phyloP scores from a whole-genome alignment of 2,888 invertebrate species.

The Hermaeophaga mercurialis region DNA sequence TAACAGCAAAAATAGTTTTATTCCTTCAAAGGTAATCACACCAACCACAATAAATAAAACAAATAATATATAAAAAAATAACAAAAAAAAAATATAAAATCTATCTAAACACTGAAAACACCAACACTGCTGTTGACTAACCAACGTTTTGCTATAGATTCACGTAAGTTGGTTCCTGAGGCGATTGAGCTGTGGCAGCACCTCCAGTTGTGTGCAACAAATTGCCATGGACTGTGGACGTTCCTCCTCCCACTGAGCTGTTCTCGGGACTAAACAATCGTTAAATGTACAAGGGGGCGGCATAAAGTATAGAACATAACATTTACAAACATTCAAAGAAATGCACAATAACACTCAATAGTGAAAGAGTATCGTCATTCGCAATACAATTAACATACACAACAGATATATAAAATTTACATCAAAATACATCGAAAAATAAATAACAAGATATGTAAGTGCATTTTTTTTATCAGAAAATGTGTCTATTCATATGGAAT shows the following conservation, averaged over 20 bases:
- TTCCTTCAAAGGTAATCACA: too few relatives aligned
- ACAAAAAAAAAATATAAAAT: conserved; percentile 27
- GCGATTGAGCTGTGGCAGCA: conserved; percentile 66
- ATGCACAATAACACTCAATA: conserved; percentile 26
- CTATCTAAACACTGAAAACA: conserved; percentile 46
- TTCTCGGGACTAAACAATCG: conserved; percentile 60
- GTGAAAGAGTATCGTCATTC: conserved; percentile 27
- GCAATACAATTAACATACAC: conserved; percentile 37
- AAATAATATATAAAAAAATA: conserved; percentile 14
- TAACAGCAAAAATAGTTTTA: too few relatives aligned
- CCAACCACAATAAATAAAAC: conserved; percentile 11
- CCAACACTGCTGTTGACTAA: conserved; percentile 59
- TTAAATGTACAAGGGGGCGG: conserved; percentile 57
- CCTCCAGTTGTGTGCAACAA: conserved; percentile 62
- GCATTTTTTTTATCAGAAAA: conserved; percentile 65
- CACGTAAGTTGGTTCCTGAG: conserved; percentile 91
- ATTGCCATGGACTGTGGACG: conserved; percentile 54
- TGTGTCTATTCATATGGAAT: conserved; percentile 63
- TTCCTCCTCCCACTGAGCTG: conserved; percentile 54
- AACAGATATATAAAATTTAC: conserved; percentile 36
- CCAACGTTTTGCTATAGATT: conserved; percentile 77
- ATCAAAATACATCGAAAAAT: conserved; percentile 35
- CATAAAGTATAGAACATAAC: conserved; percentile 27
- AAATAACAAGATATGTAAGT: conserved; percentile 40
- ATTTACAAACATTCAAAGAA: conserved; percentile 33